Base-by-base conservation (phyloP, 2,797 vertebrate genomes). In the Melanogrammus aeglefinus region DNA sequence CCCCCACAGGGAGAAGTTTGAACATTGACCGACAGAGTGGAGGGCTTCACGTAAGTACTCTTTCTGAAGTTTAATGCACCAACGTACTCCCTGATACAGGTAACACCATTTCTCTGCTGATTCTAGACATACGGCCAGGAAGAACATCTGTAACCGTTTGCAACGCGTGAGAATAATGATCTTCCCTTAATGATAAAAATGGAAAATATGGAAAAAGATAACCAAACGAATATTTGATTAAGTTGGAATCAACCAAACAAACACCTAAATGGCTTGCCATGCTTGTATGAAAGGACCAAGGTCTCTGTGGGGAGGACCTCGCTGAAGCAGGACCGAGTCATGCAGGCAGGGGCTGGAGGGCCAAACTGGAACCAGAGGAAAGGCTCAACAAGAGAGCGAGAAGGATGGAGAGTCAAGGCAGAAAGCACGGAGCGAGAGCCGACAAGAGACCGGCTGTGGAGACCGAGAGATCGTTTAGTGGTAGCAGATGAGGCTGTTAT, bases 1-100 rank as follows among this genome's bases (percentile, higher is more conserved):
- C 39, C 77, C 80, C 2, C 80, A 89, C 57, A 72, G 14, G 29
- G 77, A 86, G 57, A 78, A 14, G 18, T 78, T 91, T 0, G 27
- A n/a, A 72, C 10, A 66, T 86, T 0, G 0, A 0, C 13, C 16
- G 0, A 33, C 0, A 0, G 0, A 9, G 0, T 16, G 13, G n/a
- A 69, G 4, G 66, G 7, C 4, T 38, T 27, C 77, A 75, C 0
- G 92, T 92, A 75, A 88, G 87, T 80, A 27, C 3, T 38, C 39
- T 2, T 5, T 36, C 18, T 27, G 51, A 24, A 63, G 57, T n/a
- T 24, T 8, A 21, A 63, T 24, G 57, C 21, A 24, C n/a, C 21
- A 4, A 24, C 57, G 6, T 63, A 63, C 57, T n/a, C 21, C 21
- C 21, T 63, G n/a, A 63, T 63, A 7, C 57, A n/a, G 8, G 57